Evolutionary conservation across 1,140 invertebrate species (phyloP), one percentile per base, ranked within the genome.

Genomic region (Drosophila sp.): DNA sequence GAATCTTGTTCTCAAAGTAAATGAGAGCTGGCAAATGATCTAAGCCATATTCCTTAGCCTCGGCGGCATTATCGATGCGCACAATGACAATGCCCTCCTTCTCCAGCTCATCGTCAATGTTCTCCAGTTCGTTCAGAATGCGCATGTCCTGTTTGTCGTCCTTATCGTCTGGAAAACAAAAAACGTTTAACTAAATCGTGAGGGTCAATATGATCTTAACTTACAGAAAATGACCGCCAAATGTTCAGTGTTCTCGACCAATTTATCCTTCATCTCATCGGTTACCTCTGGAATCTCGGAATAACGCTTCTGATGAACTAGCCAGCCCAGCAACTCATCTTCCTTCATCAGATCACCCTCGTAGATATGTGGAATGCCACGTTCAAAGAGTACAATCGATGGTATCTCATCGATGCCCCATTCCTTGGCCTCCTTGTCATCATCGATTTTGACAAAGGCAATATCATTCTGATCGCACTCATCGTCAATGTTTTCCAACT

Each of bases 401-500:
- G 96, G 97, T 61, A 97, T 92, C 2, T 93, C 92, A 75, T 97
- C 96, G 79, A 98, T 97, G 58, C 97, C 97, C 89, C 97, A 98
- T 92, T 98, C 97, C 89, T 96, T 96, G 29, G 97, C 97, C 93
- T 98, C 97, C 61, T 95, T 95, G 67, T 95, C 94, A 81, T 98
- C 96, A 86, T 97, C 96, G 72, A 98, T 98, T 92, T 98, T 98
- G 1, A 98, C 97, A 91, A 98, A 97, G 23, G 96, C 96, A 80
- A 98, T 98, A 81, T 97, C 96, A 90, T 97, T 97, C 90, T 97
- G 95, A 92, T 98, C 97, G 92, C 97, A 98, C 91, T 98, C 97
- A 92, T 98, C 97, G 90, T 98, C 97, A 79, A 98, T 98, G 87
- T 97, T 98, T 93, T 98, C 97, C 79, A 98, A 92, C 92, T 98